A percentile compares a stretch with the other conserved stretches of the same genome.
Conservation (phyloP, 2,888 invertebrate genomes). For the Cerastis leucographa region DNA sequence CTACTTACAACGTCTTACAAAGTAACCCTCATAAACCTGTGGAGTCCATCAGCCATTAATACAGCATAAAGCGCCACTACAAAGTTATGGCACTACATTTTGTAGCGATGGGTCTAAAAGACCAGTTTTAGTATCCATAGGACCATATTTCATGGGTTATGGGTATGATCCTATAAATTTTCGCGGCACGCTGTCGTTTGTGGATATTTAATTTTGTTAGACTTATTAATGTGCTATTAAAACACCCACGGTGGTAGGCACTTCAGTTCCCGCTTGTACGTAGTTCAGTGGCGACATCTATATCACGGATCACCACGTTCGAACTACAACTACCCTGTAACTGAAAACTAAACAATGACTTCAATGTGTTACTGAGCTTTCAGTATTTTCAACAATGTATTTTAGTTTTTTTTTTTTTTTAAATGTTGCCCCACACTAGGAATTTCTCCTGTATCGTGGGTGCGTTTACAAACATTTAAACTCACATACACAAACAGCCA, state of each 20-base stretch:
- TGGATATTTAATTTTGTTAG: slow-evolving; percentile 21
- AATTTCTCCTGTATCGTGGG: too few relatives aligned
- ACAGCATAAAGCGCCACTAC: slow-evolving; percentile 70
- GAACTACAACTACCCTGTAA: background rate
- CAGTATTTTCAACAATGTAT: too few relatives aligned
- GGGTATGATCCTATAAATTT: slow-evolving; percentile 53
- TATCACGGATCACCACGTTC: too few relatives aligned
- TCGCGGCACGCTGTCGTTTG: slow-evolving; percentile 28
- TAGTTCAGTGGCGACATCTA: background rate
- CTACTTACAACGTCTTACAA: slow-evolving; percentile 51
- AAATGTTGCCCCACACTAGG: too few relatives aligned
- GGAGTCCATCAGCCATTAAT: slow-evolving; percentile 68
- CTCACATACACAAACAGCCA: too few relatives aligned
- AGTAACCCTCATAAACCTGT: slow-evolving; percentile 66
- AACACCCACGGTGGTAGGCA: slow-evolving; percentile 4
- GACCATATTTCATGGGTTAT: slow-evolving; percentile 53
- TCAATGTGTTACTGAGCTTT: background rate
- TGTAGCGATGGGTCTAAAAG: slow-evolving; percentile 42
- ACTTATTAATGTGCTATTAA: slow-evolving; percentile 35
- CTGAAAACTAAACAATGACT: background rate
- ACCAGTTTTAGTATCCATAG: slow-evolving; percentile 36
- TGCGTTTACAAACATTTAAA: too few relatives aligned
- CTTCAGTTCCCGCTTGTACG: background rate
- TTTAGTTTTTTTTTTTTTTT: too few relatives aligned
- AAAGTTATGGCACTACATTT: slow-evolving; percentile 69